Evolutionary conservation across 1,140 invertebrate species (phyloP).

Genomic region (Babylonia areolata): DNA sequence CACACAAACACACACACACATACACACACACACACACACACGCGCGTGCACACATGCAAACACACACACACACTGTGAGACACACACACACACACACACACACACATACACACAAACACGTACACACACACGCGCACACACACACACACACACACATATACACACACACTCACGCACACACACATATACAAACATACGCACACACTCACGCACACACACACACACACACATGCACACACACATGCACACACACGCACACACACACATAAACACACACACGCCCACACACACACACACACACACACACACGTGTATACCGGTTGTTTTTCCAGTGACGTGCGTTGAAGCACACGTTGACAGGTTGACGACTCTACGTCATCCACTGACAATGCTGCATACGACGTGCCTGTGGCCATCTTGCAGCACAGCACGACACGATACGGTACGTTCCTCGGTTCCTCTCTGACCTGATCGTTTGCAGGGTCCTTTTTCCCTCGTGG

Average conservation of each 20-base stretch:
- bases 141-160: background rate
- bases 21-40: background rate
- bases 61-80: background rate
- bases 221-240: no score
- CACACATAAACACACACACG: background rate
- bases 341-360: background rate
- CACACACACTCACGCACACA: slow-evolving; percentile 5
- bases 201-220: no score
- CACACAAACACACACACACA: slow-evolving; percentile 21
- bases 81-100: slow-evolving; percentile 3
- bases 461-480: no score
- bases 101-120: background rate
- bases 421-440: background rate
- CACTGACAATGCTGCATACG: no score
- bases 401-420: no score
- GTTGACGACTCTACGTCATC: background rate
- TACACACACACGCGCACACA: no score
- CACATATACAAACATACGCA: background rate
- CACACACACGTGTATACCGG: no score
- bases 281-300: background rate
- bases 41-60: background rate
- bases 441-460: no score
- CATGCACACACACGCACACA: background rate
- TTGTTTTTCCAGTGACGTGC: no score
- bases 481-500: no score